Percentiles rank a stretch among this genome's conserved stretches.
These are phyloP conservation scores for Baccha elongata DNA, from an alignment of 2,888 invertebrate species.

Conservation along the genomic window DNA sequence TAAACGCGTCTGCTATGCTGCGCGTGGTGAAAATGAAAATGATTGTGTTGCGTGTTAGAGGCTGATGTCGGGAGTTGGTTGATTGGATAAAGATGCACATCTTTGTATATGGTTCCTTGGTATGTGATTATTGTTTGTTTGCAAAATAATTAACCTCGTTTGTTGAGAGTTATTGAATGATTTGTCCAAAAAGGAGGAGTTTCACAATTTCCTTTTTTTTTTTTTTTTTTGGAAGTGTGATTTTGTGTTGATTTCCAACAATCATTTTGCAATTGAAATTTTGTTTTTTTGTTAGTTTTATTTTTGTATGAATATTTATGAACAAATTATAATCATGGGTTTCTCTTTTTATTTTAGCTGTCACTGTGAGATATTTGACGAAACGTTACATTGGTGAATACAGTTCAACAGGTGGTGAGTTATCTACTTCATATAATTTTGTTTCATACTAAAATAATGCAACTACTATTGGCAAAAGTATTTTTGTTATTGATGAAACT, in stretches of 20 bases:
- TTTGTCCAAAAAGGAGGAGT: constrained; percentile 12
- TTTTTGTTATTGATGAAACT: no score
- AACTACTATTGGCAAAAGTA: no score
- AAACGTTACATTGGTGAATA: constrained; percentile 92
- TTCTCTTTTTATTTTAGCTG: constrained; percentile 85
- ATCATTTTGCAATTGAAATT: not conserved
- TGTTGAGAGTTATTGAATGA: constrained; percentile 28
- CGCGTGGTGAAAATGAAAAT: constrained; percentile 59
- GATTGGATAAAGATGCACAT: constrained; percentile 47
- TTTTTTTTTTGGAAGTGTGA: not conserved
- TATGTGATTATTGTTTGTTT: constrained; percentile 55
- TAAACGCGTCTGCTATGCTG: constrained; percentile 30
- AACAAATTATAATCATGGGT: constrained; percentile 15
- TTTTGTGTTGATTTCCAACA: not conserved
- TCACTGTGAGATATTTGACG: constrained; percentile 90
- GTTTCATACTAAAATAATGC: no score
- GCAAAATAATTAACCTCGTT: constrained; percentile 68
- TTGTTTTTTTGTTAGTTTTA: constrained; percentile 18
- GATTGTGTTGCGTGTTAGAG: constrained; percentile 66
- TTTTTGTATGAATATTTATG: not conserved
- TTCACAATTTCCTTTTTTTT: constrained; percentile 27
- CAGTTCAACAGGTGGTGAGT: constrained; percentile 91
- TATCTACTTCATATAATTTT: no score
- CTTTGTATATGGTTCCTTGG: constrained; percentile 29
- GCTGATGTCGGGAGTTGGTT: constrained; percentile 48